Percentiles rank a stretch among this genome's conserved stretches.
Evolutionary conservation across 2,113 vertebrate genomes (phyloP).

Genomic region (Notarius lentiginosus): DNA sequence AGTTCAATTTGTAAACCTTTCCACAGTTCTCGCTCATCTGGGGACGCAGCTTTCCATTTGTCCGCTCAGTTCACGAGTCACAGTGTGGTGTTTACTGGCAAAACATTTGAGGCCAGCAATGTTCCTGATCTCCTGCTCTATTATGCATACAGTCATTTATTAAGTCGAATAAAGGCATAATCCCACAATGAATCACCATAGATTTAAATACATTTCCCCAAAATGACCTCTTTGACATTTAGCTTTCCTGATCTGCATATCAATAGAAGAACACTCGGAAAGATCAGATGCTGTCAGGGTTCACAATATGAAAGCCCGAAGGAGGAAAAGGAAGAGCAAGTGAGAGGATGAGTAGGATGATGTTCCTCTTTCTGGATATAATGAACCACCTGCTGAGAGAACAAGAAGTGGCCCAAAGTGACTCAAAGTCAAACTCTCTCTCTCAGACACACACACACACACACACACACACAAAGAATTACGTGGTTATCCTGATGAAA

Average conservation of each 20-base stretch:
- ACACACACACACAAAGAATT: not conserved
- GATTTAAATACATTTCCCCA: slow-evolving; percentile 39
- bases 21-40: not conserved
- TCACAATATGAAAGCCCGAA: slow-evolving; percentile 26
- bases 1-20: not conserved
- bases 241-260: slow-evolving; percentile 41
- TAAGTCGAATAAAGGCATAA: slow-evolving; percentile 17
- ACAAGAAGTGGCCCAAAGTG: slow-evolving; percentile 31
- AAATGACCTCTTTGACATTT: slow-evolving; percentile 36
- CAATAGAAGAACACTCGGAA: not conserved
- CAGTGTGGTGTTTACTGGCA: not conserved
- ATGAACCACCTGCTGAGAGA: slow-evolving; percentile 39
- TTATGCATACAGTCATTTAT: slow-evolving; percentile 36
- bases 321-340: slow-evolving; percentile 23
- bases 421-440: not conserved
- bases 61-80: not conserved
- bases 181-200: slow-evolving; percentile 13
- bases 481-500: slow-evolving; percentile 9
- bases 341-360: slow-evolving; percentile 2
- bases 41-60: not conserved
- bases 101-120: not conserved
- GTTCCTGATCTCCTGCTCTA: slow-evolving; percentile 1
- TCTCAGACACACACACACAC: not conserved
- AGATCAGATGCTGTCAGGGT: slow-evolving; percentile 25
- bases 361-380: slow-evolving; percentile 20